phyloP scores from a whole-genome alignment of 1,140 invertebrate species.

The Drosophila subobscura region DNA sequence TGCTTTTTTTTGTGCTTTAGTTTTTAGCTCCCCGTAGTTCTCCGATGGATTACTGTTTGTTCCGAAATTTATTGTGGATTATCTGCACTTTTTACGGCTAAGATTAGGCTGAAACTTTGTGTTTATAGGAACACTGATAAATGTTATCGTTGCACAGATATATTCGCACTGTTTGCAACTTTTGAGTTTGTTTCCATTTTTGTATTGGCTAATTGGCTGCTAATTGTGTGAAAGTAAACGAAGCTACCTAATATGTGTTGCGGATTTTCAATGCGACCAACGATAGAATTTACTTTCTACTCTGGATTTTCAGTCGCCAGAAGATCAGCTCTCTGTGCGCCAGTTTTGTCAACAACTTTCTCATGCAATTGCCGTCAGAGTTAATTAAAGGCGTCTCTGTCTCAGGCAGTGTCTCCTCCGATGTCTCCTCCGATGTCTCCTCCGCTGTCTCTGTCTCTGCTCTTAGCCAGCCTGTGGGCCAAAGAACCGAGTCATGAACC shows the following conservation, averaged over 20 bases:
- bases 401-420: conserved; percentile 4
- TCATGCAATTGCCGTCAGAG: conserved; percentile 62
- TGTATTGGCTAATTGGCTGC: conserved; percentile 26
- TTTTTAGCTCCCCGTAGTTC: too few species aligned
- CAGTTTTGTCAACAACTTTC: conserved; percentile 81
- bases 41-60: too few species aligned
- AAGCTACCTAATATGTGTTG: conserved; percentile 58
- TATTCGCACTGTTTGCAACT: too few species aligned
- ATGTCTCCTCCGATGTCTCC: conserved; percentile 20
- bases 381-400: conserved; percentile 53
- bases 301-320: conserved; percentile 61
- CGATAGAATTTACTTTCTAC: conserved; percentile 78
- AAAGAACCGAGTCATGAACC: conserved; percentile 60
- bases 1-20: too few species aligned
- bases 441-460: conserved; percentile 24
- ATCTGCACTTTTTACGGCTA: too few species aligned
- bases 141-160: too few species aligned
- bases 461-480: conserved; percentile 18
- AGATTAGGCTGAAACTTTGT: too few species aligned
- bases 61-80: too few species aligned
- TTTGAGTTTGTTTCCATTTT: conserved; percentile 11
- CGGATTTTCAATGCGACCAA: conserved; percentile 52
- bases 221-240: conserved; percentile 68
- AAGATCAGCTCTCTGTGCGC: conserved; percentile 15
- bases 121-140: too few species aligned